Evolutionary conservation across 2,113 vertebrate genomes (phyloP).

Genomic region (Urocynchramus pylzowi): DNA sequence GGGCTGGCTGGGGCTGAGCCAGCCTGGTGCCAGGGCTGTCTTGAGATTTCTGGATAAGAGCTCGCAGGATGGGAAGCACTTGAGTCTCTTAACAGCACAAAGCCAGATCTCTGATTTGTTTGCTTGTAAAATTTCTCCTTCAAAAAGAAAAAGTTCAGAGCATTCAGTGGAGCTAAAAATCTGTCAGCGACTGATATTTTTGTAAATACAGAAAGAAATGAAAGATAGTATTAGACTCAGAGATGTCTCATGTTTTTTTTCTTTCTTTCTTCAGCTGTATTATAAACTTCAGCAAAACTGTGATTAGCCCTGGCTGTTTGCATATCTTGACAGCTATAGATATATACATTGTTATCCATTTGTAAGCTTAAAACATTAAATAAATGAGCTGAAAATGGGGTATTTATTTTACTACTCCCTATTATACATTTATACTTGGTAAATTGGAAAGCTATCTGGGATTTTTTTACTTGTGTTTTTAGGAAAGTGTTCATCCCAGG

Average conservation of each 20-base stretch:
- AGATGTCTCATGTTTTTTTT: not conserved
- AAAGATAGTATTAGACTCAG: not conserved
- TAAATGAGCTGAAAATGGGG: not conserved
- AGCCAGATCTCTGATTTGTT: not conserved
- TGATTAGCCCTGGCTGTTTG: not conserved
- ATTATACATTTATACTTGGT: not conserved
- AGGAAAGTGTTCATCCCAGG: not conserved
- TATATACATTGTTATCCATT: not conserved
- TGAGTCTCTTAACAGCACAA: not conserved
- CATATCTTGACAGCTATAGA: not conserved
- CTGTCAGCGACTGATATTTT: not conserved
- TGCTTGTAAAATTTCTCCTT: not conserved
- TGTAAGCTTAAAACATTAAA: not conserved
- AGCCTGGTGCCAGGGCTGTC: not conserved
- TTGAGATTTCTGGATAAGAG: not conserved
- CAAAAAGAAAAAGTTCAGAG: not conserved
- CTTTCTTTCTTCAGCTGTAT: not conserved
- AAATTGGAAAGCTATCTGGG: not conserved
- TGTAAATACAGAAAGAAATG: not conserved
- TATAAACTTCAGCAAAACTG: not conserved
- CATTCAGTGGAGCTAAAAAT: not conserved
- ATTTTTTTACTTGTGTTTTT: not conserved
- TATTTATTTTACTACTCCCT: not conserved
- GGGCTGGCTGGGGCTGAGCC: not conserved
- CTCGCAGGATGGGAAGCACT: not conserved